A percentile compares a stretch with the other conserved stretches of the same genome.
Evolutionary conservation across 2,113 vertebrate genomes (phyloP).

Genomic region (Dunckerocampus dactyliophorus): DNA sequence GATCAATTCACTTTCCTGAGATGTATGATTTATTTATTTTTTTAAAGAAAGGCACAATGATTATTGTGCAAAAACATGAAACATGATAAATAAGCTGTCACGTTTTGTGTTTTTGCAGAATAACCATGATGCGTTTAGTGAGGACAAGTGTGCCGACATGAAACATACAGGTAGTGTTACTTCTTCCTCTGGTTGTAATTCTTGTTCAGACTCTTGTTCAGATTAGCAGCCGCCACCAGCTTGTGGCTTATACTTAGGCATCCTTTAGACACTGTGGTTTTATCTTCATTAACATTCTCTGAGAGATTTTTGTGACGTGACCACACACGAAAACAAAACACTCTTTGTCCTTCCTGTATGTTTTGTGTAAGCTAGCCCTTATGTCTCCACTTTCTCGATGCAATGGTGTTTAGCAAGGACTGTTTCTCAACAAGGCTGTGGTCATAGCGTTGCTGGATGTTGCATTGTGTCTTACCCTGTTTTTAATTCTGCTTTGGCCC

Average conservation of each 20-base stretch:
- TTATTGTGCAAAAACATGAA: no score
- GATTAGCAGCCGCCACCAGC: slow-evolving; percentile 9
- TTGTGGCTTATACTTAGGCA: slow-evolving; percentile 21
- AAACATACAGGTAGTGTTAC: no score
- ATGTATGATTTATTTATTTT: no score
- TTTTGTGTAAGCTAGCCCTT: slow-evolving; percentile 1
- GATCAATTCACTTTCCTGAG: no score
- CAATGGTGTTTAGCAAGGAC: not conserved
- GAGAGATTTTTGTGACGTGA: slow-evolving; percentile 5
- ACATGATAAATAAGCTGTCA: no score
- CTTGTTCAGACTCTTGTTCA: no score
- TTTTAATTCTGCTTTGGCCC: not conserved
- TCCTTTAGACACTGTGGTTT: slow-evolving; percentile 2
- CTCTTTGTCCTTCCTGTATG: slow-evolving; percentile 3
- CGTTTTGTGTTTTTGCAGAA: no score
- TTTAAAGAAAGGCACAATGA: no score
- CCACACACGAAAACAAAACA: slow-evolving; percentile 14
- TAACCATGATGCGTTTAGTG: no score
- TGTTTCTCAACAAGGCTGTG: not conserved
- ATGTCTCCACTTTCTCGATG: not conserved
- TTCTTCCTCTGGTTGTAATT: no score
- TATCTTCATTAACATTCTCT: slow-evolving; percentile 18
- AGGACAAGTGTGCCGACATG: no score
- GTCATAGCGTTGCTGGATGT: not conserved
- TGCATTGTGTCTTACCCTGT: not conserved